Evolutionary conservation across 2,797 vertebrate species (phyloP).

Genomic region (Liasis olivaceus): DNA sequence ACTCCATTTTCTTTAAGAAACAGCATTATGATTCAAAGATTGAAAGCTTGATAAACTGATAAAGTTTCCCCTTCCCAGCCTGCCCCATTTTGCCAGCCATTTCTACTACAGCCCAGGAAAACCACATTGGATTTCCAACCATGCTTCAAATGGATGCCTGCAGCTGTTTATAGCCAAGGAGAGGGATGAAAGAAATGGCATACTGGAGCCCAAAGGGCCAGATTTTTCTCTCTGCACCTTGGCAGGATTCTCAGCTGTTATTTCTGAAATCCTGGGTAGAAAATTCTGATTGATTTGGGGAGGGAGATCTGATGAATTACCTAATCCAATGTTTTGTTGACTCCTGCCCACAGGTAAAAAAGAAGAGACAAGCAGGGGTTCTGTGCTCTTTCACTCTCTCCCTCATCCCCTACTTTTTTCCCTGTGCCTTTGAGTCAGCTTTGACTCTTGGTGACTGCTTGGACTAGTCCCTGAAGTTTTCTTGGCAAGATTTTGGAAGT

Average conservation of each 20-base stretch:
- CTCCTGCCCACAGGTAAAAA: no score
- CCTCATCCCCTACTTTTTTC: no score
- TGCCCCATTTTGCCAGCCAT: background rate
- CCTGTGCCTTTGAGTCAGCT: no score
- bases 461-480: no score
- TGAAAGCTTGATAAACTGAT: slow-evolving; percentile 19
- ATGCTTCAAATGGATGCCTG: background rate
- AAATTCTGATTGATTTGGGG: background rate
- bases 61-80: slow-evolving; percentile 7
- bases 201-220: background rate
- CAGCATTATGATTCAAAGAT: slow-evolving; percentile 31
- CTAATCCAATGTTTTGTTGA: background rate
- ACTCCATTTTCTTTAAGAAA: slow-evolving; percentile 55
- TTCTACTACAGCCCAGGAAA: slow-evolving; percentile 5
- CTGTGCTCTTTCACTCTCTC: no score
- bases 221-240: background rate
- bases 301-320: background rate
- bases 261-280: background rate
- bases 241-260: background rate
- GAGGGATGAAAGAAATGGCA: background rate
- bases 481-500: no score
- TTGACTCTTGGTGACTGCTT: no score
- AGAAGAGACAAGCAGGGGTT: no score
- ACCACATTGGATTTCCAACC: background rate
- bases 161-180: slow-evolving; percentile 44